phyloP scores from a whole-genome alignment of 2,113 vertebrate genomes.

The Salminus brasiliensis region DNA sequence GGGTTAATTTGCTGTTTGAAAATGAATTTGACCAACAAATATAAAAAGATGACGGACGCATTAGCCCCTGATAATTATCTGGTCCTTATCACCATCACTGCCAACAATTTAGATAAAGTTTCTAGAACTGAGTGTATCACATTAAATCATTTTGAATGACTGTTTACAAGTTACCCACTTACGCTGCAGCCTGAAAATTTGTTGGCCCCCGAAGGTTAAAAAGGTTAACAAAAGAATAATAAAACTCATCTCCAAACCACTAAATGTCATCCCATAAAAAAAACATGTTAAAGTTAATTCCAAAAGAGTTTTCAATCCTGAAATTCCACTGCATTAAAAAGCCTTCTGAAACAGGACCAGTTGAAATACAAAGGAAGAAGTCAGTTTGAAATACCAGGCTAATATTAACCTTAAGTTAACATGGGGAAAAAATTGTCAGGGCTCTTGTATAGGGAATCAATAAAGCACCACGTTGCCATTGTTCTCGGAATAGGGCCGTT shows the following conservation, averaged over 20 bases:
- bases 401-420: conserved; percentile 4
- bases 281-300: background rate
- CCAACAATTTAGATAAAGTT: too few relatives aligned
- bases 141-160: too few relatives aligned
- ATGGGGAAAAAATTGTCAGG: background rate
- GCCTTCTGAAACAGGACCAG: background rate
- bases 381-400: background rate
- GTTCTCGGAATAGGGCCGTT: conserved; percentile 2
- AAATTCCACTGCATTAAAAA: background rate
- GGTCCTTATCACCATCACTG: too few relatives aligned
- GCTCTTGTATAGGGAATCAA: background rate
- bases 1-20: too few relatives aligned
- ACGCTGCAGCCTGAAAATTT: too few relatives aligned
- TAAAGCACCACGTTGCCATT: background rate
- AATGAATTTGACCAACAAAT: too few relatives aligned
- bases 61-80: too few relatives aligned
- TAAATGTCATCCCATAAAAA: background rate
- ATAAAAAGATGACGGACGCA: too few relatives aligned
- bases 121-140: too few relatives aligned
- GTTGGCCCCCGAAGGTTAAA: too few relatives aligned
- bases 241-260: too few relatives aligned
- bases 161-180: too few relatives aligned
- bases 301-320: background rate
- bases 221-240: background rate
- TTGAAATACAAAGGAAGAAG: background rate